Conservation (phyloP, 2,113 vertebrate species). For the Sceloporus tristichus region DNA sequence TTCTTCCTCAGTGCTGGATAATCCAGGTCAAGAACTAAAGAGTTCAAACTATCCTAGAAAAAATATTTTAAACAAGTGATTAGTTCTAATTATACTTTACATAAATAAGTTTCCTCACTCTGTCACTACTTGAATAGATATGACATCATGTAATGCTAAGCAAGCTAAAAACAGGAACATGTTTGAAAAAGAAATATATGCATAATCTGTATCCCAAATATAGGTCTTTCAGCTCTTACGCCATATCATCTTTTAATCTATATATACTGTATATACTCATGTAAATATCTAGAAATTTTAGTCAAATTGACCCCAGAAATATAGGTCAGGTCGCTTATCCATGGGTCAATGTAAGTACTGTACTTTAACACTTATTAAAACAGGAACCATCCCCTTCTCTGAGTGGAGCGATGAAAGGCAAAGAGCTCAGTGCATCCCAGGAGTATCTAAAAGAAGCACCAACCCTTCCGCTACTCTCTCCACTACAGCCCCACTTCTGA, state of each 20-base stretch:
- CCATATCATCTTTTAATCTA: background rate
- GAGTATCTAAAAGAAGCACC: no score
- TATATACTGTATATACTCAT: no score
- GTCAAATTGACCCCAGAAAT: no score
- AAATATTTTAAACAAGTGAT: slow-evolving; percentile 50
- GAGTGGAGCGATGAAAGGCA: no score
- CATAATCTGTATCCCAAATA: background rate
- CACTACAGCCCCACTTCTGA: no score
- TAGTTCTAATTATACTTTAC: slow-evolving; percentile 49
- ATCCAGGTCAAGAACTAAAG: slow-evolving; percentile 95
- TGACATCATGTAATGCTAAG: slow-evolving; percentile 46
- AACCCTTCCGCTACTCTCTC: no score
- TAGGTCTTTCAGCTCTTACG: background rate
- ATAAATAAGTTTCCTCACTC: background rate
- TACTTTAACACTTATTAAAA: no score
- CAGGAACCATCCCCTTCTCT: no score
- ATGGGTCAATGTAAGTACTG: no score
- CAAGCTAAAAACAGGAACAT: background rate
- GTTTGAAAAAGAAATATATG: background rate
- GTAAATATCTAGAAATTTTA: no score
- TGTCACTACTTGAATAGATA: background rate
- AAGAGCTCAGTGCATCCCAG: no score
- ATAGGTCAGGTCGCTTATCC: no score
- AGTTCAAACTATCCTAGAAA: slow-evolving; percentile 94
- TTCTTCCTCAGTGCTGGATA: slow-evolving; percentile 98